These are phyloP conservation scores for Ceyx melanurus DNA, from an alignment of 2,113 vertebrate genomes.

Conservation along the genomic window DNA sequence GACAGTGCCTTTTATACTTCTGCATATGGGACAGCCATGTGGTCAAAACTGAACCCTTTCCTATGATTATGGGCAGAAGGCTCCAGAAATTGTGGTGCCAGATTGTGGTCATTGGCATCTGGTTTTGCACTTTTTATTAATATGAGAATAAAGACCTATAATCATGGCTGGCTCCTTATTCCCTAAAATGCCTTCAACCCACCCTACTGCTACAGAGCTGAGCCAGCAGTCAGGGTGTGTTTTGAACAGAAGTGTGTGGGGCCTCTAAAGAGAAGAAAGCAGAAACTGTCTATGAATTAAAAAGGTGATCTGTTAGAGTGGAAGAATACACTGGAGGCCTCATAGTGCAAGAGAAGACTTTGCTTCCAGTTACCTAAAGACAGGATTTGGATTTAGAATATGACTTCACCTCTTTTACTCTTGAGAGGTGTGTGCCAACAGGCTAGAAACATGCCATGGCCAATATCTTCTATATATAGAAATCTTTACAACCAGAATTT, in stretches of 20 bases:
- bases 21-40: not conserved
- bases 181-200: not conserved
- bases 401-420: not conserved
- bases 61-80: not conserved
- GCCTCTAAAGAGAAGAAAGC: not conserved
- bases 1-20: not conserved
- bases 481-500: not conserved
- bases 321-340: not conserved
- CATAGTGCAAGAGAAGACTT: not conserved
- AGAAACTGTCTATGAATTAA: not conserved
- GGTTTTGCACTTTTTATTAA: not conserved
- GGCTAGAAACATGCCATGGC: not conserved
- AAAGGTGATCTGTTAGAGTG: not conserved
- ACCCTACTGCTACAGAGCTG: not conserved
- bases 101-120: not conserved
- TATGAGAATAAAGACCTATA: not conserved
- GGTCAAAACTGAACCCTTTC: not conserved
- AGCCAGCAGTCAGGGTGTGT: not conserved
- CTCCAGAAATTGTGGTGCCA: not conserved
- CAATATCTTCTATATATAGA: fast-evolving
- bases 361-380: not conserved
- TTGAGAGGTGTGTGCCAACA: not conserved
- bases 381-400: not conserved
- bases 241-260: not conserved
- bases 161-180: not conserved